A percentile compares a stretch with the other conserved stretches of the same genome.
phyloP scores from a whole-genome alignment of 37 sponge, comb jelly and placozoan genomes.

The Mnemiopsis leidyi region DNA sequence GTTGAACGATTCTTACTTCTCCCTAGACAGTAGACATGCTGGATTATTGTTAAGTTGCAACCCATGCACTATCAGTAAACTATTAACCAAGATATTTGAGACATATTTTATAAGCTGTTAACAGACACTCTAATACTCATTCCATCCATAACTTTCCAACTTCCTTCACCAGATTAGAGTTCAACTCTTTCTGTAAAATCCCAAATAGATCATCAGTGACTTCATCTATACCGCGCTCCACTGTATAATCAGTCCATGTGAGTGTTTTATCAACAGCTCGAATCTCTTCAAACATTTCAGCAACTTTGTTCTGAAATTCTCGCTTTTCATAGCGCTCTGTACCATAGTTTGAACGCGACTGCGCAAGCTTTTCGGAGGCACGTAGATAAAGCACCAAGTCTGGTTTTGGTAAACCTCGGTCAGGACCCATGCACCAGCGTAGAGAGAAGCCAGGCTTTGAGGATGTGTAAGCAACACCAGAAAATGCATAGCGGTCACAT shows the following conservation, averaged over 20 bases:
- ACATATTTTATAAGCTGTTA: no score
- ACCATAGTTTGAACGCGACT: conserved; percentile 9
- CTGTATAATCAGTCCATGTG: conserved; percentile 32
- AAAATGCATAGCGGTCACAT: conserved; percentile 63
- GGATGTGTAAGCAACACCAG: conserved; percentile 64
- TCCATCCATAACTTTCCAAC: conserved; percentile 2
- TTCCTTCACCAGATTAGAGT: not conserved
- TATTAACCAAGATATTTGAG: no score
- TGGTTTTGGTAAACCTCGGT: conserved; percentile 22
- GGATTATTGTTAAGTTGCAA: no score
- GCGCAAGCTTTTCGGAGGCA: conserved; percentile 41
- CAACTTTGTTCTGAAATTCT: conserved; percentile 12
- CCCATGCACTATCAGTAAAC: no score
- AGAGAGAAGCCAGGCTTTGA: conserved; percentile 36
- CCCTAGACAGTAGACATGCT: no score
- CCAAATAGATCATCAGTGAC: conserved; percentile 32
- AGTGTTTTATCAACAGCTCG: not conserved
- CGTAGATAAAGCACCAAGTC: conserved; percentile 6
- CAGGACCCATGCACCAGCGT: conserved; percentile 47
- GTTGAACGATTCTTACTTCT: no score
- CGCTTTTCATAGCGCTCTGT: conserved; percentile 42
- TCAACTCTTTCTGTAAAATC: not conserved
- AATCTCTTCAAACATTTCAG: conserved; percentile 34
- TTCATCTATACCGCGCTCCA: not conserved
- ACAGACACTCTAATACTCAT: no score